Evolutionary conservation across 1,140 invertebrate species (phyloP).

Genomic region (Scaptomyza hsui): DNA sequence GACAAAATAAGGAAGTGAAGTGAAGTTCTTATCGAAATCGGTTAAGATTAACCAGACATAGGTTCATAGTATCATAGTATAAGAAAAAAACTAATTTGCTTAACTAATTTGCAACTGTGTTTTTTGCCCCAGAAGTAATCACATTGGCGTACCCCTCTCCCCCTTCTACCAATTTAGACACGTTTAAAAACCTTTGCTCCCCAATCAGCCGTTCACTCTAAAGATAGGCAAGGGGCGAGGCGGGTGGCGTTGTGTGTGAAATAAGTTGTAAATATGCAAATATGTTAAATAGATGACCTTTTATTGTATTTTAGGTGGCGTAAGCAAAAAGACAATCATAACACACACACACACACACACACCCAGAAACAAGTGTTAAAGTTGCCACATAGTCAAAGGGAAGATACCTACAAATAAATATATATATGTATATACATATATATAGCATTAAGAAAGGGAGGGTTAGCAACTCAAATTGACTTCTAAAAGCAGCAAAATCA

Average conservation of each 20-base stretch:
- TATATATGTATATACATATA: not conserved
- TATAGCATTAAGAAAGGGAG: not conserved
- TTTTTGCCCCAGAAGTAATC: constrained; percentile 33
- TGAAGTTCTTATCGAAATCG: too few relatives aligned
- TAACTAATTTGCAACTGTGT: constrained; percentile 11
- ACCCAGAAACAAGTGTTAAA: constrained; percentile 45
- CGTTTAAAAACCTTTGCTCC: too few relatives aligned
- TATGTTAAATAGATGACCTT: constrained; percentile 60
- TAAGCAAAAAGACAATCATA: constrained; percentile 53
- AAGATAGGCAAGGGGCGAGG: too few relatives aligned
- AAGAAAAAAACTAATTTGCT: too few relatives aligned
- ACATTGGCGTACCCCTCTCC: not conserved
- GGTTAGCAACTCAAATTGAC: constrained; percentile 70
- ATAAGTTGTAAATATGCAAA: constrained; percentile 68
- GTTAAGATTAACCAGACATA: too few relatives aligned
- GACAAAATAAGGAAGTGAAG: too few relatives aligned
- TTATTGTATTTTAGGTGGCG: constrained; percentile 50
- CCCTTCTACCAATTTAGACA: too few relatives aligned
- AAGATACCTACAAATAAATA: not conserved
- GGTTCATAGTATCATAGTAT: too few relatives aligned
- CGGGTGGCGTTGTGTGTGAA: not conserved
- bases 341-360: constrained; percentile 3
- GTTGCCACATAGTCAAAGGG: constrained; percentile 42
- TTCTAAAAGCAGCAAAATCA: constrained; percentile 81
- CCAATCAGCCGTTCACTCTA: constrained; percentile 8